phyloP scores from a whole-genome alignment of 2,797 vertebrate species.

The Mycteria americana region DNA sequence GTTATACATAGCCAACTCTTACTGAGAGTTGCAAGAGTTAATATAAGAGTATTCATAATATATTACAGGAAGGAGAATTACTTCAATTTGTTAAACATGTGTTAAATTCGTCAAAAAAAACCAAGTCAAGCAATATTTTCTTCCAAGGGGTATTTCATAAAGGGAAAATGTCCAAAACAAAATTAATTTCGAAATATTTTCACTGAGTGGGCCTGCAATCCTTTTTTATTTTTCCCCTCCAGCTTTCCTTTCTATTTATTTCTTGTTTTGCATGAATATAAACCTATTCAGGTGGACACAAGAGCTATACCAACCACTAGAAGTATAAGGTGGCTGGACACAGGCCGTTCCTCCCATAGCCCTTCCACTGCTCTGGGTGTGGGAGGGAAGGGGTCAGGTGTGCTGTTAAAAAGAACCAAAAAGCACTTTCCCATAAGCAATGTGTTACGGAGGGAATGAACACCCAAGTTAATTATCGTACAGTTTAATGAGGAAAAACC shows the following conservation, averaged over 20 bases:
- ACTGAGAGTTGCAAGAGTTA: background rate
- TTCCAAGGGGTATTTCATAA: background rate
- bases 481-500: background rate
- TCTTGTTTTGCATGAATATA: background rate
- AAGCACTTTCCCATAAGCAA: background rate
- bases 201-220: background rate
- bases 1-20: background rate
- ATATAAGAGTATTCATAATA: background rate
- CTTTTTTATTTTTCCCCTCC: too few relatives aligned
- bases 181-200: background rate
- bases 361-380: background rate
- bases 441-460: background rate
- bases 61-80: background rate
- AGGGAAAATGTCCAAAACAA: background rate
- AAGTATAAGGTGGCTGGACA: background rate
- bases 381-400: background rate
- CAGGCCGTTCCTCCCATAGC: fast-evolving
- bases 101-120: background rate
- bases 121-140: background rate
- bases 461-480: background rate
- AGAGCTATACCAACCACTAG: too few relatives aligned
- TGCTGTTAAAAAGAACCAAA: background rate
- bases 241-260: background rate
- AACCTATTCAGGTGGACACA: background rate
- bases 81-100: background rate